phyloP scores from a whole-genome alignment of 2,113 vertebrate genomes.

The Centropus unirufus region DNA sequence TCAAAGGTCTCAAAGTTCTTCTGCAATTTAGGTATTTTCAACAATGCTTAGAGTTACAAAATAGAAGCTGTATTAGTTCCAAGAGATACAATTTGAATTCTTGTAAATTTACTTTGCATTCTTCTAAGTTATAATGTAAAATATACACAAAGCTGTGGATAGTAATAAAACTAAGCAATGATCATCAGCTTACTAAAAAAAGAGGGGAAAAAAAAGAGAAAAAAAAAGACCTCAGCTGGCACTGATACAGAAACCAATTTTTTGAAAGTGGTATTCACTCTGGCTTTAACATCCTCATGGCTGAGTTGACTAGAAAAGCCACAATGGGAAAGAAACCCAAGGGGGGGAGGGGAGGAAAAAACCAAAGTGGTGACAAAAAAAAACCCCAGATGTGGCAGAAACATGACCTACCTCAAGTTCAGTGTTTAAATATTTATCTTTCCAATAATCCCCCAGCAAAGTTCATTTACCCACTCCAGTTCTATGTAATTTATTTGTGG shows the following conservation, averaged over 20 bases:
- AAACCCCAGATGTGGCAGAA: conserved; percentile 2
- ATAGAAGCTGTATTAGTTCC: background rate
- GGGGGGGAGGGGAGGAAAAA: no score
- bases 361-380: background rate
- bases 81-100: background rate
- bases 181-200: background rate
- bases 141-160: background rate
- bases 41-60: background rate
- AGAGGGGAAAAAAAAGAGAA: no score
- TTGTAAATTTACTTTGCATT: background rate
- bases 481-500: conserved; percentile 54
- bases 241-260: background rate
- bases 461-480: conserved; percentile 56
- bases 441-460: conserved; percentile 61
- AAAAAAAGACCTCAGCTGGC: background rate
- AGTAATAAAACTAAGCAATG: background rate
- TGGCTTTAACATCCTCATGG: background rate
- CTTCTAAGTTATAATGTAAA: background rate
- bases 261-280: background rate
- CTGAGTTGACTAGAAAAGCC: conserved; percentile 16
- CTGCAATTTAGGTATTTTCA: background rate
- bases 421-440: conserved; percentile 70
- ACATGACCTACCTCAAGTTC: conserved; percentile 55
- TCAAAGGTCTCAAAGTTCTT: background rate
- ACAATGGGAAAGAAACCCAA: background rate